Evolutionary conservation across 2,888 invertebrate genomes (phyloP).

Genomic region (Microctonus aethiopoides): DNA sequence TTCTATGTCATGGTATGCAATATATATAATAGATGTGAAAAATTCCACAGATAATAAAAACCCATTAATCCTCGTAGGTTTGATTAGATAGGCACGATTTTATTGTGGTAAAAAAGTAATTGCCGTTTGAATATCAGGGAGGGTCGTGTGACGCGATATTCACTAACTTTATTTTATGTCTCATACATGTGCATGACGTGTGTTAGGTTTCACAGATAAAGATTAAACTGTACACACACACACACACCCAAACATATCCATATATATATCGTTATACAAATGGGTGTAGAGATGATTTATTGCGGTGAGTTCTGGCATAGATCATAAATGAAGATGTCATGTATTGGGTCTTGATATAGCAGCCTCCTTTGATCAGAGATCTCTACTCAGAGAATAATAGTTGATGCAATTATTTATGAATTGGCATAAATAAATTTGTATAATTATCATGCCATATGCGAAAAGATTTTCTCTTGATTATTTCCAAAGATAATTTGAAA

Average conservation of each 20-base stretch:
- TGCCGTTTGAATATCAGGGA: constrained; percentile 24
- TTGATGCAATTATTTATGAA: too few relatives aligned
- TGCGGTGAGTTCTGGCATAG: constrained; percentile 25
- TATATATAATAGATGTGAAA: neutral
- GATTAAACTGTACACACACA: neutral
- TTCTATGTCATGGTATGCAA: constrained; percentile 14
- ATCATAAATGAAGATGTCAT: constrained; percentile 45
- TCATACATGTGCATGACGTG: neutral
- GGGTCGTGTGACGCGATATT: neutral
- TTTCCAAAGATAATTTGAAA: too few relatives aligned
- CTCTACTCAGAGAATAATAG: too few relatives aligned
- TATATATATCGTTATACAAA: neutral
- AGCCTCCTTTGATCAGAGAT: neutral
- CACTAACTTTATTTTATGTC: neutral
- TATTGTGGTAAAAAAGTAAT: constrained; percentile 51
- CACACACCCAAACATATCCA: neutral
- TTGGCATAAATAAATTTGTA: too few relatives aligned
- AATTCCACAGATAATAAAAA: constrained; percentile 48
- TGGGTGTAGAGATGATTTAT: constrained; percentile 28
- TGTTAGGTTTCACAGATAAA: neutral
- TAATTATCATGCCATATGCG: too few relatives aligned
- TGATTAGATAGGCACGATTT: constrained; percentile 56
- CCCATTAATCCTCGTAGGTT: constrained; percentile 49
- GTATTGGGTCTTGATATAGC: constrained; percentile 28
- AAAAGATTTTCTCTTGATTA: too few relatives aligned